Percentiles rank a stretch among this genome's conserved stretches.
Conservation (phyloP, 2,113 vertebrate genomes). For the Felis chaus region DNA sequence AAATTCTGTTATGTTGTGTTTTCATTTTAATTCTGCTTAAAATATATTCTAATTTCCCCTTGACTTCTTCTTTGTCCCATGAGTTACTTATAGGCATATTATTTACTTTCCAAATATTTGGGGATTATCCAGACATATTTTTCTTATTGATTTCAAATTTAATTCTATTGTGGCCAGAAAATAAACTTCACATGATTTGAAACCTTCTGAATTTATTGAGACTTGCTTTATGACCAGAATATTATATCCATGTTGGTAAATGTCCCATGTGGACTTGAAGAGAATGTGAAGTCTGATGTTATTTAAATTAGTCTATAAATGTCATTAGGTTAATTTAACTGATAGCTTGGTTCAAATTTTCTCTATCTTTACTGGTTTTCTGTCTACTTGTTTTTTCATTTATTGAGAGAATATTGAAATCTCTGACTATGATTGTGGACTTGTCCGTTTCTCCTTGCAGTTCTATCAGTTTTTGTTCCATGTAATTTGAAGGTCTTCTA, state of each 20-base stretch:
- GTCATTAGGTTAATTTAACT: background rate
- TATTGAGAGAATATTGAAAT: background rate
- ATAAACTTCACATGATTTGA: background rate
- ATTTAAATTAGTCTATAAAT: background rate
- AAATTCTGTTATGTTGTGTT: background rate
- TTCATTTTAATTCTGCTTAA: constrained; percentile 7
- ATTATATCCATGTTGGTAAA: background rate
- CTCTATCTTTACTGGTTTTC: background rate
- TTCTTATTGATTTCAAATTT: constrained; percentile 30
- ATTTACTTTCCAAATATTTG: background rate
- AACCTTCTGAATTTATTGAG: background rate
- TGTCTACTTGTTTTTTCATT: background rate
- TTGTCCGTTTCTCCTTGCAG: background rate
- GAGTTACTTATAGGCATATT: background rate
- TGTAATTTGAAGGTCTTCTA: background rate
- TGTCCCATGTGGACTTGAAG: background rate
- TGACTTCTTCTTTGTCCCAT: background rate
- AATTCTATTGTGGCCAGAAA: constrained; percentile 9
- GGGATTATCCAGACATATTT: background rate
- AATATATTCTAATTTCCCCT: background rate
- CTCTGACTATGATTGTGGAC: background rate
- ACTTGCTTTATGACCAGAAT: constrained; percentile 1
- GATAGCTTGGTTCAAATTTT: background rate
- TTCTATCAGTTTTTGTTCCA: constrained; percentile 2
- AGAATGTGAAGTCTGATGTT: background rate